phyloP scores from a whole-genome alignment of 2,113 vertebrate genomes.

The Eubucco bourcierii region DNA sequence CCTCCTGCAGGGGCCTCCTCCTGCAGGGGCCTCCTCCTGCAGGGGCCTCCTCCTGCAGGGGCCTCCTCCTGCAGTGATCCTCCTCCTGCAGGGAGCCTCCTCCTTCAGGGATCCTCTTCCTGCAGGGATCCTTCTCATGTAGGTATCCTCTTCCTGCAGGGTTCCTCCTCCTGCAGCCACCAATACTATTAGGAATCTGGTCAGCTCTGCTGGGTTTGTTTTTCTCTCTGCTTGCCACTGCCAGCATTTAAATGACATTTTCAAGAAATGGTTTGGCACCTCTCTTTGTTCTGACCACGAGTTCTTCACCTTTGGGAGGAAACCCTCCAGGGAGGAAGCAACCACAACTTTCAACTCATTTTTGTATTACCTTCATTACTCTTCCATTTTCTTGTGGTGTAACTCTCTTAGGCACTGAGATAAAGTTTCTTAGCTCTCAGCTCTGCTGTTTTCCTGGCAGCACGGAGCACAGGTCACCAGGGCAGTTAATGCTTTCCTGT shows the following conservation, averaged over 20 bases:
- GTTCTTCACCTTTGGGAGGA: neutral
- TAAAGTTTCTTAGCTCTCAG: neutral
- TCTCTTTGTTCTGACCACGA: neutral
- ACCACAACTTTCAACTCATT: too few relatives aligned
- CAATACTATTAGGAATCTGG: neutral
- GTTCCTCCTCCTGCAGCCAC: neutral
- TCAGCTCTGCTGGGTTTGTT: neutral
- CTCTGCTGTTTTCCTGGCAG: neutral
- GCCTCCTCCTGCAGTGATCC: too few relatives aligned
- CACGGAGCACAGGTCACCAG: neutral
- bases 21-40: too few relatives aligned
- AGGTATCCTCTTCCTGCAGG: too few relatives aligned
- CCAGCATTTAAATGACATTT: neutral
- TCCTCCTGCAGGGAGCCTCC: too few relatives aligned
- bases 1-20: too few relatives aligned
- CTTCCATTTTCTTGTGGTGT: neutral
- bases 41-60: too few relatives aligned
- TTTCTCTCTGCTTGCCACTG: neutral
- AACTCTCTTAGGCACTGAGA: neutral
- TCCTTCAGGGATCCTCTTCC: neutral
- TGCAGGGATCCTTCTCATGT: neutral
- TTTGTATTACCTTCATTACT: too few relatives aligned
- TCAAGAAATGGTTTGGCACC: neutral
- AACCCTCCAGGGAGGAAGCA: too few relatives aligned
- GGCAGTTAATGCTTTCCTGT: neutral